A percentile compares a stretch with the other conserved stretches of the same genome.
These are phyloP conservation scores for Thryonomys swinderianus DNA, from an alignment of 2,113 vertebrate species.

Conservation along the genomic window DNA sequence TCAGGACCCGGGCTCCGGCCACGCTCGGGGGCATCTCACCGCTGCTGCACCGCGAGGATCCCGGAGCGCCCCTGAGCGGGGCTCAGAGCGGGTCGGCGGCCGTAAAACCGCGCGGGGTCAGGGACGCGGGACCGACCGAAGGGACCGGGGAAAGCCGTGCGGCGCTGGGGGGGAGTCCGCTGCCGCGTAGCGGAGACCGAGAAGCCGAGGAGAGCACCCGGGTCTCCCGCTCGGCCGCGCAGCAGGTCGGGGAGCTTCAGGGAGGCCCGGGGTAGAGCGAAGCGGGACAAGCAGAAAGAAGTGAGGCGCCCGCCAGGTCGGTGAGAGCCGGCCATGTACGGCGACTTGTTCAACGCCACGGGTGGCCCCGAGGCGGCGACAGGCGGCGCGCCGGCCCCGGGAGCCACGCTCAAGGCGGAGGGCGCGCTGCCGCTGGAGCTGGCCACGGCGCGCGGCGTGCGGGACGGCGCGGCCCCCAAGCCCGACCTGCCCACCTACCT, in stretches of 20 bases:
- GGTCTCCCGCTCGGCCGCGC: neutral
- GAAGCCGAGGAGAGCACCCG: neutral
- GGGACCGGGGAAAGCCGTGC: neutral
- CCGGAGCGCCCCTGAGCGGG: neutral
- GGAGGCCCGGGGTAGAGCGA: neutral
- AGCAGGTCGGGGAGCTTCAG: neutral
- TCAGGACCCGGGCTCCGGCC: neutral
- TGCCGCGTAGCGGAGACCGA: neutral
- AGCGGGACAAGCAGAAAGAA: neutral
- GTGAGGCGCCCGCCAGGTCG: conserved; percentile 41
- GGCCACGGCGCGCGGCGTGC: conserved; percentile 91
- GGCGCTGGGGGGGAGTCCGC: neutral
- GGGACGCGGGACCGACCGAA: neutral
- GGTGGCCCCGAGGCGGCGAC: conserved; percentile 90
- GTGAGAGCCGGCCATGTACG: conserved; percentile 86
- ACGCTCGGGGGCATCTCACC: neutral
- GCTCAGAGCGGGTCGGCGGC: neutral
- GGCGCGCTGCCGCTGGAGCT: conserved; percentile 94
- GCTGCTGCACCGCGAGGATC: neutral
- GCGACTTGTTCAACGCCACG: conserved; percentile 95
- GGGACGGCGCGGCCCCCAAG: conserved; percentile 94
- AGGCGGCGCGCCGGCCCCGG: conserved; percentile 91
- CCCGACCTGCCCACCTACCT: conserved; percentile 97
- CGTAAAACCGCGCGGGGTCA: neutral
- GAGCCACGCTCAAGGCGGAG: conserved; percentile 92